Base-by-base conservation (phyloP, 2,888 invertebrate species). In the Diaperis boleti region DNA sequence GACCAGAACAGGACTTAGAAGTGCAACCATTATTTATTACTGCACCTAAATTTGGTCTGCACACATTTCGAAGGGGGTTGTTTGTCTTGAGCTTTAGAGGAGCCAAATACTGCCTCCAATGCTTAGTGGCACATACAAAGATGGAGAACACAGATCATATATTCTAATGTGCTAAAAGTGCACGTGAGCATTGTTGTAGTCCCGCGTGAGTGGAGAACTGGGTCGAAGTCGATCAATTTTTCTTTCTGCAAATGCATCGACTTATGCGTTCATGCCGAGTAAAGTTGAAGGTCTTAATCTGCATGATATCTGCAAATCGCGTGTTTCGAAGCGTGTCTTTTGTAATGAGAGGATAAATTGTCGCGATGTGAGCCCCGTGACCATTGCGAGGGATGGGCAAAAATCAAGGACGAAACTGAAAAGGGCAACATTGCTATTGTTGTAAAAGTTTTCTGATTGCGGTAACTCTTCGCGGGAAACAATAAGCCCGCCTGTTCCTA, bases 301-400 rank as follows among this genome's bases (percentile, higher is more conserved):
- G 41, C 59, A 59, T 59, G 59, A 49, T 59, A 45, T 49, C 31
- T 14, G 39, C 7, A 59, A 55, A 59, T 59, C 59, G 37, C 59
- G 59, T 59, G 59, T 49, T 31, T 17, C 17, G 41, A 39, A 59
- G 59, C 59, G 59, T 59, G 59, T 29, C 37, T 54, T 54, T 54
- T 44, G 18, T 35, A 56, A 45, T 45, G 59, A 59, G 59, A 41
- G 39, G 47, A 49, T 47, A 49, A 59, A 62, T 54, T 66, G 66
- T 66, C 65, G 49, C 68, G 56, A 61, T 47, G 59, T 50, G 45
- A 52, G 65, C 66, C 69, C 62, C 63, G 69, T 66, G 67, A 69
- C 67, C 67, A n/a, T 26, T 47, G 15, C 14, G 10, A 33, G 45
- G 45, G 45, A 45, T 45, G 45, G 45, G 45, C 45, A 7, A 3